Conservation (phyloP, 2,797 vertebrate genomes). For the Streptopelia turtur region DNA sequence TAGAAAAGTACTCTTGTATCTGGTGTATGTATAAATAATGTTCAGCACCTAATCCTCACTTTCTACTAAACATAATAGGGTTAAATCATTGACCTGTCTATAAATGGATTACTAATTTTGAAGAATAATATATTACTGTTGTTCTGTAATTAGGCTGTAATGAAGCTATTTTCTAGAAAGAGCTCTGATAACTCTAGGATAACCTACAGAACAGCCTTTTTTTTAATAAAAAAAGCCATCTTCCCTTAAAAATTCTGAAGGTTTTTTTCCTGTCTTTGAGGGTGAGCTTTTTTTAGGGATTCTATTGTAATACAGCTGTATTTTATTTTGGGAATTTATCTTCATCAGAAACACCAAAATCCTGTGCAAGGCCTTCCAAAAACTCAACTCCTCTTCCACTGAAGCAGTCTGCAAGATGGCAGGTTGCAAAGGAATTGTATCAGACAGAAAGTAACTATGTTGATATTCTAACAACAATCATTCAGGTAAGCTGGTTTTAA, state of each 20-base stretch:
- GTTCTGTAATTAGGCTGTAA: not conserved
- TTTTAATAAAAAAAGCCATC: fast-evolving
- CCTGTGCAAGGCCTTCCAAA: constrained; percentile 84
- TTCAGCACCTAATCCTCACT: not conserved
- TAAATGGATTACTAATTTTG: not conserved
- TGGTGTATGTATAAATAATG: not conserved
- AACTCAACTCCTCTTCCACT: constrained; percentile 84
- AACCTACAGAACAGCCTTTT: not conserved
- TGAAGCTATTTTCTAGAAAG: not conserved
- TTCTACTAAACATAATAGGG: not conserved
- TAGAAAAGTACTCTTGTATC: not conserved
- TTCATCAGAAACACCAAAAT: constrained; percentile 79
- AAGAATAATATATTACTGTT: not conserved
- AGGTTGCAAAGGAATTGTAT: constrained; percentile 98
- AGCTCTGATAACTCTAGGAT: not conserved
- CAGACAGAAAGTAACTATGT: constrained; percentile 99
- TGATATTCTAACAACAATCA: constrained; percentile 92
- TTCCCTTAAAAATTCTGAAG: not conserved
- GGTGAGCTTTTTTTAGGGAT: not conserved
- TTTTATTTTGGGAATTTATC: not conserved
- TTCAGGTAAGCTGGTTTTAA: constrained; percentile 84
- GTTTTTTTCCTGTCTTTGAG: not conserved
- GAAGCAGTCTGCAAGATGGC: constrained; percentile 97
- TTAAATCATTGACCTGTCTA: not conserved
- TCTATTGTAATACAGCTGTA: not conserved